Conservation (phyloP, 2,113 vertebrate genomes). For the Pseudois nayaur region DNA sequence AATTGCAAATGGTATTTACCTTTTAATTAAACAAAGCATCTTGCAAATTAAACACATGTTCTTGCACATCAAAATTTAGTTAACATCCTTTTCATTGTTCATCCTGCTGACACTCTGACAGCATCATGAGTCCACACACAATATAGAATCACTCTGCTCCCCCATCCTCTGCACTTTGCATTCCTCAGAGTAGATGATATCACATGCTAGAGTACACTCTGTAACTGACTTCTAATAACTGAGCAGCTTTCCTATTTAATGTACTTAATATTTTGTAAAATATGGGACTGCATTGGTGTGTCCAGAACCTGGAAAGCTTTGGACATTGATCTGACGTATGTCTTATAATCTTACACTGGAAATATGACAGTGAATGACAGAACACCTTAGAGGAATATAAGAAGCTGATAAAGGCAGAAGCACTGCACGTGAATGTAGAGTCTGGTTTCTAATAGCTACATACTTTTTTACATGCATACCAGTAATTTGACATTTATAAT, state of each 20-base stretch:
- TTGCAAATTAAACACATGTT: slow-evolving; percentile 82
- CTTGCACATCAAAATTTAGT: slow-evolving; percentile 79
- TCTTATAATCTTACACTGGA: slow-evolving; percentile 77
- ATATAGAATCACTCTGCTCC: neutral
- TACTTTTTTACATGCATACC: slow-evolving; percentile 78
- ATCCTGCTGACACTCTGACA: slow-evolving; percentile 64
- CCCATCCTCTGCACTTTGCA: slow-evolving; percentile 41
- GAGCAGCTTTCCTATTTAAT: slow-evolving; percentile 56
- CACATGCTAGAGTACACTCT: slow-evolving; percentile 44
- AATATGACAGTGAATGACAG: slow-evolving; percentile 84
- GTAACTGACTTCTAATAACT: slow-evolving; percentile 65
- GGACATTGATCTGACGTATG: slow-evolving; percentile 78
- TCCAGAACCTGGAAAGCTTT: slow-evolving; percentile 76
- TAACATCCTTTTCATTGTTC: slow-evolving; percentile 76
- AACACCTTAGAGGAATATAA: slow-evolving; percentile 81
- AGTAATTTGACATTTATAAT: slow-evolving; percentile 86
- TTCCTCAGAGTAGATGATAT: slow-evolving; percentile 61
- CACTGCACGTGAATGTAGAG: slow-evolving; percentile 63
- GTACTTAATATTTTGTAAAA: slow-evolving; percentile 65
- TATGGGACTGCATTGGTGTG: slow-evolving; percentile 50
- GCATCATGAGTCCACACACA: slow-evolving; percentile 60
- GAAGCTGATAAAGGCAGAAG: slow-evolving; percentile 76
- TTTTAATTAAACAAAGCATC: slow-evolving; percentile 84
- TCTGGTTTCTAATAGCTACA: slow-evolving; percentile 79
- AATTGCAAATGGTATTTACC: slow-evolving; percentile 83